Conservation (phyloP, 2,113 vertebrate genomes). For the Phrynosoma platyrhinos region DNA sequence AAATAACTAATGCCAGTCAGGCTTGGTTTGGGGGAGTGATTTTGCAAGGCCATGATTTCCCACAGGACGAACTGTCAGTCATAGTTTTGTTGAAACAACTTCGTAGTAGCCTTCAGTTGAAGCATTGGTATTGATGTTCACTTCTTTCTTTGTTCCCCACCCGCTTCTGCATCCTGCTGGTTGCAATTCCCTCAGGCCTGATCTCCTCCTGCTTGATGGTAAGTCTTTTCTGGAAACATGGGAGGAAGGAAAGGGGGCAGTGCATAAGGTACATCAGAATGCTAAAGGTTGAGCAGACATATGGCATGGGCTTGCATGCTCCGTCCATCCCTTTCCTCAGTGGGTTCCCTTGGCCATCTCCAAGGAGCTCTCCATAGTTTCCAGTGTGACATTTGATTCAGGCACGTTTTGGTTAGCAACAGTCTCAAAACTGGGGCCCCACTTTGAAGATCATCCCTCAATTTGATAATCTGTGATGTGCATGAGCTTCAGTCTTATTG, state of each 20-base stretch:
- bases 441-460: neutral
- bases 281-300: too few relatives aligned
- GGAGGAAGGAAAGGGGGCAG: neutral
- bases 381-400: neutral
- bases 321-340: too few relatives aligned
- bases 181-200: slow-evolving; percentile 82
- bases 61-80: neutral
- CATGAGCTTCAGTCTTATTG: neutral
- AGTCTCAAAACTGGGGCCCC: neutral
- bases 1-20: too few relatives aligned
- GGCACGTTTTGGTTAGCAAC: neutral
- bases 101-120: neutral
- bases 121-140: slow-evolving; percentile 26
- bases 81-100: neutral
- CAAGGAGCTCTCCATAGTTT: neutral
- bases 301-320: neutral
- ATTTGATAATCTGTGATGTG: neutral
- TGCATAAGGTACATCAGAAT: neutral
- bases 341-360: neutral
- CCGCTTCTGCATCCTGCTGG: neutral
- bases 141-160: slow-evolving; percentile 21
- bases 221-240: slow-evolving; percentile 49
- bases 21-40: neutral
- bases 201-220: slow-evolving; percentile 96
- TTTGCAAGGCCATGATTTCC: neutral